Conservation (phyloP, 2,888 invertebrate species). For the Athalia cordata region DNA sequence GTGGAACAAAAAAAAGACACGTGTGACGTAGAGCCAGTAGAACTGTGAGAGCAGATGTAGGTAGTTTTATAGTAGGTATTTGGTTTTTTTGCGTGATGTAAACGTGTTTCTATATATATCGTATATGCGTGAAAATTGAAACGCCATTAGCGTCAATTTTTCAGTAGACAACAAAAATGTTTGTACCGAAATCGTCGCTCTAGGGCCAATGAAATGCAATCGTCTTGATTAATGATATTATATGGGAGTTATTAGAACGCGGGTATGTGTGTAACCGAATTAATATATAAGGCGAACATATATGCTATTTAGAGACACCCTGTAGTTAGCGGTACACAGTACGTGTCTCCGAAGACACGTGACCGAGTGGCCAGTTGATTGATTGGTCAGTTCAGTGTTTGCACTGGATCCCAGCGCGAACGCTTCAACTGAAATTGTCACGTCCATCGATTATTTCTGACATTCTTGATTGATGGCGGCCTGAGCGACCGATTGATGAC, state of each 20-base stretch:
- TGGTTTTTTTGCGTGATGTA: no score
- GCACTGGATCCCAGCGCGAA: conserved; percentile 68
- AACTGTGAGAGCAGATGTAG: no score
- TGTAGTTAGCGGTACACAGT: conserved; percentile 37
- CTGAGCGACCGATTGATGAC: conserved; percentile 46
- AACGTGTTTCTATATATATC: no score
- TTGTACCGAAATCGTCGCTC: no score
- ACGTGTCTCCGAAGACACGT: conserved; percentile 58
- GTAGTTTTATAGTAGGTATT: no score
- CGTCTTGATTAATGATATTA: no score
- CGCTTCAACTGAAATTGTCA: conserved; percentile 70
- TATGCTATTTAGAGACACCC: conserved; percentile 11
- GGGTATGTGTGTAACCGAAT: neutral
- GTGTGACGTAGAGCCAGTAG: no score
- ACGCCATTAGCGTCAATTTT: no score
- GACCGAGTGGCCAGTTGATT: conserved; percentile 64
- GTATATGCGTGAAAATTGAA: no score
- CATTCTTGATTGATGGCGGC: conserved; percentile 69
- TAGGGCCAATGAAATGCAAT: no score
- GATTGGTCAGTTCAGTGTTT: conserved; percentile 71
- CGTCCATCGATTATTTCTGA: conserved; percentile 72
- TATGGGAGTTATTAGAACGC: neutral
- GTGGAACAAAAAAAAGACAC: no score
- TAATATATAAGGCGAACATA: neutral
- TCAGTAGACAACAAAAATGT: no score